Evolutionary conservation across 2,113 vertebrate genomes (phyloP).

Genomic region (Callionymus lyra): DNA sequence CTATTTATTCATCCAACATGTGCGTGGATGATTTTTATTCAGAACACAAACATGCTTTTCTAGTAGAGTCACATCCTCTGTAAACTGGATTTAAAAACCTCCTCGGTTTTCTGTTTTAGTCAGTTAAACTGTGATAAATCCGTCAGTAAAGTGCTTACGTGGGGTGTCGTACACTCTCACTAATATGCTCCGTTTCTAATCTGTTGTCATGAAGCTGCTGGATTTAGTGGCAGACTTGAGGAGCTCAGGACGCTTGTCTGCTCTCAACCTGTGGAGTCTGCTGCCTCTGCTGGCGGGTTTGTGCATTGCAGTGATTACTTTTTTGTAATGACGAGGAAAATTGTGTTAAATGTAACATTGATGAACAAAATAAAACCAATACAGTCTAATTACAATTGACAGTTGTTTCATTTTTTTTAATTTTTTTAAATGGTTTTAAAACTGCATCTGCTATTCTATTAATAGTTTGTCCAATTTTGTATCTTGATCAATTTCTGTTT

Average conservation of each 20-base stretch:
- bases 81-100: too few relatives aligned
- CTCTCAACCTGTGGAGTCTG: constrained; percentile 45
- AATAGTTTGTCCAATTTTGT: too few relatives aligned
- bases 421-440: too few relatives aligned
- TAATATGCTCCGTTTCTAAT: constrained; percentile 22
- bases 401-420: too few relatives aligned
- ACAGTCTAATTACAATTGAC: too few relatives aligned
- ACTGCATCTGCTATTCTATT: too few relatives aligned
- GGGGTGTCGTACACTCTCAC: constrained; percentile 18
- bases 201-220: constrained; percentile 24
- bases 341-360: too few relatives aligned
- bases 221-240: constrained; percentile 17
- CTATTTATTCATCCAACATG: constrained; percentile 8
- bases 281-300: constrained; percentile 49
- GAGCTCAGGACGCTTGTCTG: constrained; percentile 9
- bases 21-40: constrained; percentile 24
- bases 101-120: constrained; percentile 19
- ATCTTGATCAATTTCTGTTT: too few relatives aligned
- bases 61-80: too few relatives aligned
- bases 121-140: constrained; percentile 21
- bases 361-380: too few relatives aligned
- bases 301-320: constrained; percentile 7
- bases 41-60: constrained; percentile 1
- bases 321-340: too few relatives aligned
- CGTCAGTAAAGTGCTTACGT: constrained; percentile 23